Evolutionary conservation across 2,113 vertebrate species (phyloP).

Genomic region (Stictonetta naevosa): DNA sequence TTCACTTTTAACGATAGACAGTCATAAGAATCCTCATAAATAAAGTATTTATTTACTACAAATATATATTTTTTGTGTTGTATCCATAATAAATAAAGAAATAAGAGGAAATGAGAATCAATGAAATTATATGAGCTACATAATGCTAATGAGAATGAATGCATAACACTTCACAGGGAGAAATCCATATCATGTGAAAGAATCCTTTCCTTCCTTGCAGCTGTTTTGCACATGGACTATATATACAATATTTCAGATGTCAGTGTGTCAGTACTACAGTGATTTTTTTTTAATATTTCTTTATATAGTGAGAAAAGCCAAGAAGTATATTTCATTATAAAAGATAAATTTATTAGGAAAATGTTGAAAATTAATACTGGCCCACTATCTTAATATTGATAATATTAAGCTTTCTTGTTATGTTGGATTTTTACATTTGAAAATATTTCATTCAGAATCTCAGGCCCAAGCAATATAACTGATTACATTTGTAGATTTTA

Average conservation of each 20-base stretch:
- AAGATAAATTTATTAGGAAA: background rate
- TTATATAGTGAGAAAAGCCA: background rate
- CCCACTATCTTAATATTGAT: background rate
- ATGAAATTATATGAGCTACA: background rate
- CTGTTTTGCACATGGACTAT: background rate
- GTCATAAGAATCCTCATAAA: background rate
- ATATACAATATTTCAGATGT: background rate
- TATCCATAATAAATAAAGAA: background rate
- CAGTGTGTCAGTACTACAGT: fast-evolving
- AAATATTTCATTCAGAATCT: background rate
- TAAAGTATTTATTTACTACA: background rate
- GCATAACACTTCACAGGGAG: background rate
- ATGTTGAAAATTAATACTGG: background rate
- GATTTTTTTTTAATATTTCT: too few relatives aligned
- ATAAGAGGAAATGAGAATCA: background rate
- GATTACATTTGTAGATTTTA: background rate
- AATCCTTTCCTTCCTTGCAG: background rate
- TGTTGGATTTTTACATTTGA: background rate
- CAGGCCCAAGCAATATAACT: background rate
- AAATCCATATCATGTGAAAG: background rate
- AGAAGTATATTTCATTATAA: background rate
- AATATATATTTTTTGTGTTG: too few relatives aligned
- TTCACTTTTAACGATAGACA: background rate
- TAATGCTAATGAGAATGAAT: background rate
- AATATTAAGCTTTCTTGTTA: background rate